Evolutionary conservation across 2,888 invertebrate genomes (phyloP).

Genomic region (Thymelicus sylvestris): DNA sequence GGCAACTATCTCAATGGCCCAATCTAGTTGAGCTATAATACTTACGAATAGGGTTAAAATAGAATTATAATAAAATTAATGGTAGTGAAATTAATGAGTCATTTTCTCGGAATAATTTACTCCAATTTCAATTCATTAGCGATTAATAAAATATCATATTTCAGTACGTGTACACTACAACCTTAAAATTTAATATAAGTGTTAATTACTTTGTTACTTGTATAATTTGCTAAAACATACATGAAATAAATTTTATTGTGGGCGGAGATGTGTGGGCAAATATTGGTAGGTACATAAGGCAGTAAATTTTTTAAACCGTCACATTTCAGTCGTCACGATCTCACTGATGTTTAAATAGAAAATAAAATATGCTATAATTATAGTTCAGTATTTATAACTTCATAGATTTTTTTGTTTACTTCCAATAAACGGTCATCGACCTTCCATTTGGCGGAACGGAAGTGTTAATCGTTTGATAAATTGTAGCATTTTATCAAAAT

Average conservation of each 20-base stretch:
- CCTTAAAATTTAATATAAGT: neutral
- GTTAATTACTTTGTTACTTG: neutral
- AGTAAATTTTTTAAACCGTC: neutral
- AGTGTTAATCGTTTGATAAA: neutral
- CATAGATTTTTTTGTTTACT: neutral
- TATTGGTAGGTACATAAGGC: slow-evolving; percentile 1
- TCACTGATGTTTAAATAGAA: neutral
- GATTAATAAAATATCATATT: no score
- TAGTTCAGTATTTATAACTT: slow-evolving; percentile 4
- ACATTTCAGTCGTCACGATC: neutral
- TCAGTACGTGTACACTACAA: neutral
- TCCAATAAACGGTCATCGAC: slow-evolving; percentile 8
- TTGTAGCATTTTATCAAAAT: neutral
- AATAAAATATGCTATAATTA: neutral
- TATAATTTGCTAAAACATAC: neutral
- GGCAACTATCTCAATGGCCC: no score
- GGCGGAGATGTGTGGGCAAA: slow-evolving; percentile 13
- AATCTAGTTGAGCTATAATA: no score
- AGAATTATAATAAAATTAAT: no score
- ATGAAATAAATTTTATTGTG: neutral
- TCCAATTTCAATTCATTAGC: no score
- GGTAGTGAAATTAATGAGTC: no score
- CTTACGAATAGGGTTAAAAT: no score
- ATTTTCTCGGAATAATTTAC: no score
- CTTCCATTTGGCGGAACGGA: neutral